Evolutionary conservation across 2,797 vertebrate genomes (phyloP).

Genomic region (Rhadinocentrus ornatus): DNA sequence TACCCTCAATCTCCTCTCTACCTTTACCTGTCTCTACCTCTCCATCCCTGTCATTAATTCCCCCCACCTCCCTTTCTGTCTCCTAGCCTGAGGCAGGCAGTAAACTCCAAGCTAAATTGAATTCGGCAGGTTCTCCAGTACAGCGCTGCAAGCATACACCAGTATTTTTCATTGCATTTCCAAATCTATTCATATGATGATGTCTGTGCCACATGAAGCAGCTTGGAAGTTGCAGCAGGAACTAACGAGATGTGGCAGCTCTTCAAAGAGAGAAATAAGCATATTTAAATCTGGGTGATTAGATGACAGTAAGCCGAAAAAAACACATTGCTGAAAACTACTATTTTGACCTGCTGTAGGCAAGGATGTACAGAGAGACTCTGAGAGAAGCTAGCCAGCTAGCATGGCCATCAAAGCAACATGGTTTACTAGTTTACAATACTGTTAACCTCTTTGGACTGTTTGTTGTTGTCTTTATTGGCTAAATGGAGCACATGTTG

Average conservation of each 20-base stretch:
- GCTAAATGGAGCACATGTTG: conserved; percentile 27
- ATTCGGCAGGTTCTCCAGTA: conserved; percentile 52
- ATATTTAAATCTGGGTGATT: conserved; percentile 1
- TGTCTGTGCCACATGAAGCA: conserved; percentile 17
- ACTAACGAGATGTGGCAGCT: conserved; percentile 5
- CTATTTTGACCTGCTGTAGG: not conserved
- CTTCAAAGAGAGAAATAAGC: conserved; percentile 13
- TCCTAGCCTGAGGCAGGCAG: conserved; percentile 33
- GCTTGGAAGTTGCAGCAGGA: conserved; percentile 18
- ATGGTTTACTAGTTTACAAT: conserved; percentile 11
- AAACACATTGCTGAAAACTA: not conserved
- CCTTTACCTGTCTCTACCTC: conserved; percentile 15
- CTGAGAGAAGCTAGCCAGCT: conserved; percentile 5
- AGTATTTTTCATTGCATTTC: conserved; percentile 16
- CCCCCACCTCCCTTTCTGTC: conserved; percentile 5
- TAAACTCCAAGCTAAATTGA: conserved; percentile 55
- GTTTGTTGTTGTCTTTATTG: conserved; percentile 34
- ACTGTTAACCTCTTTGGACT: conserved; percentile 15
- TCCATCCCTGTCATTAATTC: conserved; percentile 9
- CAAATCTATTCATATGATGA: conserved; percentile 14
- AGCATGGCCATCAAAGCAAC: conserved; percentile 25
- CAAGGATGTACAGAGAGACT: conserved; percentile 7
- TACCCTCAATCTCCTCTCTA: conserved; percentile 33
- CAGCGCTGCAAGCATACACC: conserved; percentile 11
- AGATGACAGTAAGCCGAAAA: conserved; percentile 15